These are phyloP conservation scores for Oryzias melastigma DNA, from an alignment of 2,113 vertebrate genomes.

Conservation along the genomic window DNA sequence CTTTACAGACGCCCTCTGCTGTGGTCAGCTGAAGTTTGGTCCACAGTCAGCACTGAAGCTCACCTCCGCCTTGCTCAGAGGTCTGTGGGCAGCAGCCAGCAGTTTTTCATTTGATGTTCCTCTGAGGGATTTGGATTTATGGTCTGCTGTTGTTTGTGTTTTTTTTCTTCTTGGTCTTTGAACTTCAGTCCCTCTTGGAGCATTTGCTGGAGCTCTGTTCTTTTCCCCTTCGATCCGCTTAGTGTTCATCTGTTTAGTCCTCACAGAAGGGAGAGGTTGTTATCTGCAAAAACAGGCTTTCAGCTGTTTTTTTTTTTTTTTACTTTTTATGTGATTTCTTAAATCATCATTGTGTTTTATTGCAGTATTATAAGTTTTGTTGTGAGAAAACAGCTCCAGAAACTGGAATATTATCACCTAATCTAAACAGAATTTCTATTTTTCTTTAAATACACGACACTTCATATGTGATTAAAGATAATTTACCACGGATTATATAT, in stretches of 20 bases:
- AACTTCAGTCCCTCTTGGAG: slow-evolving; percentile 39
- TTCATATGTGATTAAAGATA: too few relatives aligned
- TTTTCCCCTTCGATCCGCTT: slow-evolving; percentile 36
- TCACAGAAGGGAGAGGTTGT: too few relatives aligned
- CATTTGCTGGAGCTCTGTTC: slow-evolving; percentile 34
- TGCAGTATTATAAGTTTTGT: too few relatives aligned
- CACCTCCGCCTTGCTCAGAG: slow-evolving; percentile 34
- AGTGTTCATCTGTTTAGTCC: slow-evolving; percentile 24
- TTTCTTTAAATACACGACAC: too few relatives aligned
- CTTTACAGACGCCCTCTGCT: slow-evolving; percentile 2
- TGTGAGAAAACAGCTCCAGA: too few relatives aligned
- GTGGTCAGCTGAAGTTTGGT: slow-evolving; percentile 49
- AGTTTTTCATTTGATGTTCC: slow-evolving; percentile 58
- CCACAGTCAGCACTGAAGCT: slow-evolving; percentile 46
- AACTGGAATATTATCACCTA: too few relatives aligned
- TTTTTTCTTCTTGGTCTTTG: slow-evolving; percentile 45
- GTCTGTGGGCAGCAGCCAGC: slow-evolving; percentile 45
- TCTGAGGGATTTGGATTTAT: slow-evolving; percentile 54
- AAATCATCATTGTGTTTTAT: too few relatives aligned
- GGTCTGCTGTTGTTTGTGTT: slow-evolving; percentile 53
- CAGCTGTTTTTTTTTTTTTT: too few relatives aligned
- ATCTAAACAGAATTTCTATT: too few relatives aligned
- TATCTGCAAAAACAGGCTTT: too few relatives aligned
- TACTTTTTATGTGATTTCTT: too few relatives aligned
- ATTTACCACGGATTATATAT: too few relatives aligned